Conservation (phyloP, 2,797 vertebrate species). For the Scolopax bukidnonensis region DNA sequence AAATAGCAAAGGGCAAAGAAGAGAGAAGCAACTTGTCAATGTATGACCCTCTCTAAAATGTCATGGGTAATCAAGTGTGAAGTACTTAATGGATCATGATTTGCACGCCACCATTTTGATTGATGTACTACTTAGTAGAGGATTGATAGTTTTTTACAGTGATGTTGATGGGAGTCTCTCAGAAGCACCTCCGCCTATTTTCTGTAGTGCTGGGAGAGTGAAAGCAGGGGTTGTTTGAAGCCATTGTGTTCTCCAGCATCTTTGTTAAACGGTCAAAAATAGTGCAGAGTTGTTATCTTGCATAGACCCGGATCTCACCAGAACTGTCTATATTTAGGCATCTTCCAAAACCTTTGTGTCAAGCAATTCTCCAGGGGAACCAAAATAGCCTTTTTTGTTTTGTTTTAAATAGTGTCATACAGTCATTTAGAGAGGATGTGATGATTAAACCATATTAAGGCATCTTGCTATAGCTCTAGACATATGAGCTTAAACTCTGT, state of each 20-base stretch:
- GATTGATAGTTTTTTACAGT: slow-evolving; percentile 49
- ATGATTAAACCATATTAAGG: slow-evolving; percentile 64
- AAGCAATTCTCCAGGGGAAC: not conserved
- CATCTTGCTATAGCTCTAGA: slow-evolving; percentile 15
- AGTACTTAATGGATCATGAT: slow-evolving; percentile 67
- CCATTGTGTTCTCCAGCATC: slow-evolving; percentile 15
- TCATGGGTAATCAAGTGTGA: slow-evolving; percentile 65
- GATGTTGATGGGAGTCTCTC: slow-evolving; percentile 42
- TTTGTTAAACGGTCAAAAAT: slow-evolving; percentile 32
- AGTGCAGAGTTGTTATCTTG: slow-evolving; percentile 49
- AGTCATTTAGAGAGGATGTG: slow-evolving; percentile 26
- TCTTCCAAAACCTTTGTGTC: slow-evolving; percentile 55
- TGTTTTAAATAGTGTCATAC: not conserved
- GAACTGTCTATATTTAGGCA: slow-evolving; percentile 68
- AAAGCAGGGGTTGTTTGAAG: slow-evolving; percentile 9
- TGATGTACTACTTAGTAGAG: slow-evolving; percentile 54
- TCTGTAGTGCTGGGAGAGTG: slow-evolving; percentile 12
- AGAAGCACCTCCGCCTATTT: slow-evolving; percentile 27
- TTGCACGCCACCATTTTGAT: slow-evolving; percentile 56
- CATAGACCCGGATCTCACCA: not conserved
- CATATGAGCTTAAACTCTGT: not conserved
- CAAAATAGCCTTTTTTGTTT: not conserved
- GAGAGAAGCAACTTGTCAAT: slow-evolving; percentile 55
- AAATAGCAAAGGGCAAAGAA: slow-evolving; percentile 67
- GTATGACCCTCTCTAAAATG: slow-evolving; percentile 63